Evolutionary conservation across 92 coral and sea anemone species (phyloP), one percentile per base, ranked within the genome.

Genomic region (Plumapathes pennacea): DNA sequence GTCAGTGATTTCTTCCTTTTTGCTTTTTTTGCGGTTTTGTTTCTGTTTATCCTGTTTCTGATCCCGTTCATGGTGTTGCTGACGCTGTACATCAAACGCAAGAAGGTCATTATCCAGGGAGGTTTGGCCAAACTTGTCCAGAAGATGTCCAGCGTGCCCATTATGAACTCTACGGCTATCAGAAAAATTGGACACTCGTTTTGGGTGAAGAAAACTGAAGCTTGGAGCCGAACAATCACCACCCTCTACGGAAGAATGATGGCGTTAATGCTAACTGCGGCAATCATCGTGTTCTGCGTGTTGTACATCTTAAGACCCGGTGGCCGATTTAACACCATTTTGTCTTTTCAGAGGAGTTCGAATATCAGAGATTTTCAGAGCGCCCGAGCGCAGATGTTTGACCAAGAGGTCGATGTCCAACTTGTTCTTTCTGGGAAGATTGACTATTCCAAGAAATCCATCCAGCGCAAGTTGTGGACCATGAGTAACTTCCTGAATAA

Each of bases 401-500:
- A 43, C 40, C 50, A 48, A 0, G 48, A 57, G 46, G 50, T 11
- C 6, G 74, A 72, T 21, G 69, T 64, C 10, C 64, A 55, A 34
- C 28, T 80, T 53, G 41, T 80, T 1, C 20, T 80, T 14, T 32
- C 50, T 1, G 36, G 31, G n/a, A 10, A 21, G 11, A 23, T 31
- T 20, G 71, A 80, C 32, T 80, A 72, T 44, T 38, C 72, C 2
- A 36, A 41, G 39, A 32, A 28, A 32, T 25, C 38, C 1, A 37
- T 26, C 6, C 70, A 62, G 23, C 11, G 59, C 15, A 24, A 38
- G 28, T 23, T 64, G 4, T n/a, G 64, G 8, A 34, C 33, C 11
- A 21, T 80, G n/a, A 38, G 56, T n/a, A 28, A 57, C 18, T 19
- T 13, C 0, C 54, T 80, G 11, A 45, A 21, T 28, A 18, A 33